Conservation (phyloP, 2,113 vertebrate genomes). For the Seriola rivoliana region DNA sequence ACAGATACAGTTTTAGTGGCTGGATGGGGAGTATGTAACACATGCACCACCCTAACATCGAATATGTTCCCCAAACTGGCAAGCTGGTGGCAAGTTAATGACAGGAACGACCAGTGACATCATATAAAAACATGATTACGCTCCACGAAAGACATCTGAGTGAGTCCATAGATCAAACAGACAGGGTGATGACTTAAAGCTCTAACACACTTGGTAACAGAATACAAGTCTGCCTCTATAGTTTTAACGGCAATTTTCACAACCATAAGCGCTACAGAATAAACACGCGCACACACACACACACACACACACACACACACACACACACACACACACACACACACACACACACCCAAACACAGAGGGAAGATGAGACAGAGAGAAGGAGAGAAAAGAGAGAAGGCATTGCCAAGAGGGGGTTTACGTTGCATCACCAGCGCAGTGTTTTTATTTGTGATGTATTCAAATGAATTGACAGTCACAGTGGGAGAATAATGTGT, state of each 20-base stretch:
- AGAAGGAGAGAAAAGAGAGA: constrained; percentile 4
- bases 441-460: constrained; percentile 74
- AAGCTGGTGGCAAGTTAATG: constrained; percentile 90
- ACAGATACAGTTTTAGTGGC: constrained; percentile 86
- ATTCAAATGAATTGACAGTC: constrained; percentile 75
- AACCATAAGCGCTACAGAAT: constrained; percentile 30
- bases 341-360: neutral
- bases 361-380: constrained; percentile 24
- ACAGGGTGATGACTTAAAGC: constrained; percentile 62
- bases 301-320: neutral
- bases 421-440: constrained; percentile 57
- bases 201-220: constrained; percentile 39
- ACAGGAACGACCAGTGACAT: constrained; percentile 81
- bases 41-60: constrained; percentile 91
- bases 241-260: constrained; percentile 46
- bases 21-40: constrained; percentile 91
- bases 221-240: constrained; percentile 48
- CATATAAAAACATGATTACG: constrained; percentile 76
- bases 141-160: constrained; percentile 71
- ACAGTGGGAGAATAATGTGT: constrained; percentile 71
- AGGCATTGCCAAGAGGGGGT: constrained; percentile 43
- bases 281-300: constrained; percentile 32
- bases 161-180: constrained; percentile 70
- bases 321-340: neutral
- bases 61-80: constrained; percentile 95